Percentiles rank a stretch among this genome's conserved stretches.
These are phyloP conservation scores for Drosophila erecta DNA, from an alignment of 1,140 invertebrate genomes.

Conservation along the genomic window DNA sequence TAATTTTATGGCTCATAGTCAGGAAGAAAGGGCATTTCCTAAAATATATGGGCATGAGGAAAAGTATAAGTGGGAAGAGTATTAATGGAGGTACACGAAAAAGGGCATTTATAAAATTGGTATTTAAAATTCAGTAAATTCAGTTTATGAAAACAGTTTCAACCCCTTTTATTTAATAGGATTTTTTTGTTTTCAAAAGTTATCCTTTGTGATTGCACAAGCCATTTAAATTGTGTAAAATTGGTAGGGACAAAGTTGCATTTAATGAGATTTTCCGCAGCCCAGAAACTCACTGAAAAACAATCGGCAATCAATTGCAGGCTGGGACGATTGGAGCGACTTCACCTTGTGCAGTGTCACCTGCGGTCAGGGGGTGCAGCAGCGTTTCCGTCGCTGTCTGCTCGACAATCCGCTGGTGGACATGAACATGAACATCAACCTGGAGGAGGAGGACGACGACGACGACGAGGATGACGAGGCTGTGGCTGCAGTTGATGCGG, in stretches of 20 bases:
- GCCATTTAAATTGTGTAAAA: background rate
- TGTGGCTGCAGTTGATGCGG: constrained; percentile 4
- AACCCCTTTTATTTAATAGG: no score
- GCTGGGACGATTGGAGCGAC: constrained; percentile 86
- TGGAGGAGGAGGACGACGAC: constrained; percentile 35
- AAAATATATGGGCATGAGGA: background rate
- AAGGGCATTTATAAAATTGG: no score
- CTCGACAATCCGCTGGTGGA: constrained; percentile 82
- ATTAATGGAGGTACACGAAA: background rate
- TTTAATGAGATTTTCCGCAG: background rate
- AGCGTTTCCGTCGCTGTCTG: constrained; percentile 86
- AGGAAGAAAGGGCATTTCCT: background rate
- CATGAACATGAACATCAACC: constrained; percentile 80
- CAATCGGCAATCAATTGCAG: constrained; percentile 51
- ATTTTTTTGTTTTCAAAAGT: no score
- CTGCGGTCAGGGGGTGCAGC: constrained; percentile 87
- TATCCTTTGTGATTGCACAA: no score
- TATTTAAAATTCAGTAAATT: no score
- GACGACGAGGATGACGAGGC: constrained; percentile 48
- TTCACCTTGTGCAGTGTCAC: constrained; percentile 87
- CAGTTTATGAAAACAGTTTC: no score
- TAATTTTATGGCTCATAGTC: constrained; percentile 25
- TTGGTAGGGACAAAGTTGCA: background rate
- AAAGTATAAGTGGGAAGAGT: no score
- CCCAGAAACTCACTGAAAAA: background rate